A percentile compares a stretch with the other conserved stretches of the same genome.
Evolutionary conservation across 2,888 invertebrate genomes (phyloP).

Genomic region (Napeogenes inachia): DNA sequence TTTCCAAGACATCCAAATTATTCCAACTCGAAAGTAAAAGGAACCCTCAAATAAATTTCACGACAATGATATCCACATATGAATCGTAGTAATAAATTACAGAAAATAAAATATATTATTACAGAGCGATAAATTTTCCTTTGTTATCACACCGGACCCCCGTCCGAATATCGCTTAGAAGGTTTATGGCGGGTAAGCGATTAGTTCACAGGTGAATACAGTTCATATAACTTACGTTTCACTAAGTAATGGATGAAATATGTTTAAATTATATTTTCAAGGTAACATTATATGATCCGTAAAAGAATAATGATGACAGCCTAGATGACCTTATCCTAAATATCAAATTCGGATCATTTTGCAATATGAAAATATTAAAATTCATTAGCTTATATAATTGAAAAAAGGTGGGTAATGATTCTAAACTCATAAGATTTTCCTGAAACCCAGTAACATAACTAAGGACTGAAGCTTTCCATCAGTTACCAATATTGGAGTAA

Average conservation of each 20-base stretch:
- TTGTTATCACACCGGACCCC: conserved; percentile 16
- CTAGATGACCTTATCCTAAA: neutral
- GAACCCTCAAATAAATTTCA: conserved; percentile 2
- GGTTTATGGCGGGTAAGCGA: conserved; percentile 23
- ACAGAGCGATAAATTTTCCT: conserved; percentile 18
- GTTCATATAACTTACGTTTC: neutral
- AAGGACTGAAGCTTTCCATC: no score
- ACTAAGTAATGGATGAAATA: neutral
- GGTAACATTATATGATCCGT: neutral
- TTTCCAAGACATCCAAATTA: no score
- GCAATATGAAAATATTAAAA: no score
- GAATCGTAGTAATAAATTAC: conserved; percentile 7
- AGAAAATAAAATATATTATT: conserved; percentile 9
- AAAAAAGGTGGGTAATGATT: no score
- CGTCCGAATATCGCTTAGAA: conserved; percentile 2
- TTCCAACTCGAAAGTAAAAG: neutral
- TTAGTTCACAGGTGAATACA: conserved; percentile 20
- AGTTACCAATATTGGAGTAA: no score
- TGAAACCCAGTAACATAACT: no score
- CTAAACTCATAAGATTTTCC: no score
- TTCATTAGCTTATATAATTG: no score
- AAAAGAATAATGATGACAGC: neutral
- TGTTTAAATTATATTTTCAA: neutral
- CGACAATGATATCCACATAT: conserved; percentile 6
- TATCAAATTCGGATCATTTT: no score